Base-by-base conservation (phyloP, 2,113 vertebrate genomes). In the Formicarius rufipectus region DNA sequence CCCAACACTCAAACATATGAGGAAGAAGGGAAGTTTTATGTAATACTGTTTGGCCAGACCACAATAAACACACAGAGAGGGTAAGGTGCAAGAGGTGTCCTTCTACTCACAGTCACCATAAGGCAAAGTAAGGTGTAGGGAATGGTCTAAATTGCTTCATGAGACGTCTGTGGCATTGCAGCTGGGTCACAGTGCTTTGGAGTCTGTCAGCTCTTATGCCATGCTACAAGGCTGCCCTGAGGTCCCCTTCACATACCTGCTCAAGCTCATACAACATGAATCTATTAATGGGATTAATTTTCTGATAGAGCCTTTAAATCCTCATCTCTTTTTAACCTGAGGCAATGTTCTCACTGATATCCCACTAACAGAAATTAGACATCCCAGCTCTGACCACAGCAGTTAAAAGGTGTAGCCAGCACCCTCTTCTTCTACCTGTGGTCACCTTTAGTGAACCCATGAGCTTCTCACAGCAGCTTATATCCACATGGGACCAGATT, bases 211-310 rank as follows among this genome's bases (percentile, higher is more conserved):
- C 23, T 87, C 40, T 60, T 58, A 69, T 35, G 37, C 49, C 6
- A 5, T 27, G 40, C 22, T 9, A 1, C 4, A 2, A 44, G 9
- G 52, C n/a, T 82, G 49, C 53, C 62, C 60, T 0, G 0, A 64
- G 40, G 44, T 69, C 17, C 31, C 39, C 37, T 83, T 78, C 42
- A 66, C 0, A 1, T 4, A 62, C 12, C 30, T 64, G 22, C 15
- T 73, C 53, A 49, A 50, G 50, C 24, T 64, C 42, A 74, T 0
- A 49, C 15, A 90, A 45, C 12, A 3, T 4, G 59, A 80, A 62
- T 76, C 30, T n/a, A 53, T 40, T 69, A 58, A 39, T 12, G 21
- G 30, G 24, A 89, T 22, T 58, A 9, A 58, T 80, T 55, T 80
- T 55, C 74, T 77, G 12, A 42, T 42, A 72, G 24, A 64, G 45